These are phyloP conservation scores for Temnothorax nylanderi DNA, from an alignment of 1,140 invertebrate genomes.

Conservation along the genomic window DNA sequence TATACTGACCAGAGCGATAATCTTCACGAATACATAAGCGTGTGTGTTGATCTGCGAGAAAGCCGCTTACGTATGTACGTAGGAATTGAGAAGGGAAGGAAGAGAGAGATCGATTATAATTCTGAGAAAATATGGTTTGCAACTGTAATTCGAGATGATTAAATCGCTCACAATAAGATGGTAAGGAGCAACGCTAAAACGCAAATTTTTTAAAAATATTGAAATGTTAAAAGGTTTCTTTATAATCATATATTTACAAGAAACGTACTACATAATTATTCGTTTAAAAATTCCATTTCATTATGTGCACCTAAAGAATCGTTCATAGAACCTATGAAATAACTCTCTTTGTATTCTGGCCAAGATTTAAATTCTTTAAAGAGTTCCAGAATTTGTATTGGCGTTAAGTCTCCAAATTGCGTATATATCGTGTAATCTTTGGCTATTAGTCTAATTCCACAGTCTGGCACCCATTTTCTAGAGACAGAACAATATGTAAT, in stretches of 20 bases:
- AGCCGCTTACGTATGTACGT: not conserved
- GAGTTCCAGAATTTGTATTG: slow-evolving; percentile 78
- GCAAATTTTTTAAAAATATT: not conserved
- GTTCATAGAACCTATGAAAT: slow-evolving; percentile 54
- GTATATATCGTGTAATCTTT: slow-evolving; percentile 83
- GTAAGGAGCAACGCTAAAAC: not conserved
- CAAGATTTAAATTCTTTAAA: slow-evolving; percentile 82
- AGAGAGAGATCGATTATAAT: not conserved
- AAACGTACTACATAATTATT: not conserved
- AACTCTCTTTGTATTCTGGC: slow-evolving; percentile 80
- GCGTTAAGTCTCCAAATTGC: slow-evolving; percentile 81
- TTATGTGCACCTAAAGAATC: not conserved
- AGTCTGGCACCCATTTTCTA: slow-evolving; percentile 84
- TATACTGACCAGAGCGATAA: slow-evolving; percentile 24
- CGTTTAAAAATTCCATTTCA: not conserved
- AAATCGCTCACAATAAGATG: not conserved
- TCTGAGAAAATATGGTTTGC: not conserved
- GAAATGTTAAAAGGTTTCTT: not conserved
- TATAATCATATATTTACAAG: slow-evolving; percentile 20
- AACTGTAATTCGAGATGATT: not conserved
- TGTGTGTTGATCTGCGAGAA: not conserved
- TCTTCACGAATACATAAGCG: slow-evolving; percentile 28
- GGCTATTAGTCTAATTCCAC: slow-evolving; percentile 82
- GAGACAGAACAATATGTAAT: slow-evolving; percentile 59
- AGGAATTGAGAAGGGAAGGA: not conserved